phyloP scores from a whole-genome alignment of 2,113 vertebrate genomes.

The Thinocorus orbignyianus region DNA sequence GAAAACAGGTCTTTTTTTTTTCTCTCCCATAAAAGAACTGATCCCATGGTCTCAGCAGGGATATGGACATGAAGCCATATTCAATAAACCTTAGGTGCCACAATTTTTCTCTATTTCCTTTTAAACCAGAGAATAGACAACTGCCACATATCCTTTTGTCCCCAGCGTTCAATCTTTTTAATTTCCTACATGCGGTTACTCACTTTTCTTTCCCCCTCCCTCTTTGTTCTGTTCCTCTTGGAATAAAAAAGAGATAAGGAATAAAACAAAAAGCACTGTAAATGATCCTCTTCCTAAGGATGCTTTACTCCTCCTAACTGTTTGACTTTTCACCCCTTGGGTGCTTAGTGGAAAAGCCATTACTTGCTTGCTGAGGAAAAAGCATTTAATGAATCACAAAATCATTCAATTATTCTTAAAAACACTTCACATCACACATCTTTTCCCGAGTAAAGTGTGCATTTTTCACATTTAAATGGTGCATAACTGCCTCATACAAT shows the following conservation, averaged over 20 bases:
- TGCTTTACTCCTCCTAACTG: not conserved
- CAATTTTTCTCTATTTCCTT: conserved; percentile 26
- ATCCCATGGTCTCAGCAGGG: conserved; percentile 6
- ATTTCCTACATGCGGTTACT: conserved; percentile 6
- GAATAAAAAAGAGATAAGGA: conserved; percentile 20
- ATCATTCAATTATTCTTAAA: conserved; percentile 64
- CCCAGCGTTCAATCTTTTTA: not conserved
- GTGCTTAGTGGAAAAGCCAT: conserved; percentile 40
- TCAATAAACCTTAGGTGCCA: conserved; percentile 21
- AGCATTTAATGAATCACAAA: conserved; percentile 63
- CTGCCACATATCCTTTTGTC: not conserved
- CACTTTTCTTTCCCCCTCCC: accelerated
- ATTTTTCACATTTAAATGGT: conserved; percentile 67
- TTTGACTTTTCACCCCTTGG: conserved; percentile 49
- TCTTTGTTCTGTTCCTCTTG: not conserved
- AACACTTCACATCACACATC: conserved; percentile 52
- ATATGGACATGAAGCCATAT: not conserved
- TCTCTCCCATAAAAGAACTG: not conserved
- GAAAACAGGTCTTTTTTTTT: conserved; percentile 21
- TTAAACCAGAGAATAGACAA: conserved; percentile 8
- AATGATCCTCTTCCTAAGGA: not conserved
- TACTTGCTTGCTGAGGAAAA: conserved; percentile 53
- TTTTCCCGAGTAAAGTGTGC: conserved; percentile 58
- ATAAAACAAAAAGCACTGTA: conserved; percentile 1
- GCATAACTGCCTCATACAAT: conserved; percentile 37